phyloP scores from a whole-genome alignment of 2,113 vertebrate genomes.

The Tachysurus fulvidraco region DNA sequence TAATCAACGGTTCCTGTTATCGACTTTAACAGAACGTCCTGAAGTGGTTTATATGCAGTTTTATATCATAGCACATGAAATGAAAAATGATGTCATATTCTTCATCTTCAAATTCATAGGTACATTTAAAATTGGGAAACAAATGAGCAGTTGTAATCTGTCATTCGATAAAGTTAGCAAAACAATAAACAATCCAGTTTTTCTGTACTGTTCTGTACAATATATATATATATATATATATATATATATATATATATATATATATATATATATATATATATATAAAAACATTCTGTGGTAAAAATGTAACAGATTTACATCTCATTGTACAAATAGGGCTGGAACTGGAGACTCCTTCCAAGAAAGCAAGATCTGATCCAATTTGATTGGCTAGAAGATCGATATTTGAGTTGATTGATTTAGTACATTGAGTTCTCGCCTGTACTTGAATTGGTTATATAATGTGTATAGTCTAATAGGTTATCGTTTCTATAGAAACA shows the following conservation, averaged over 20 bases:
- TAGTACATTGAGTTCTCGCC: neutral
- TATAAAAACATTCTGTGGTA: neutral
- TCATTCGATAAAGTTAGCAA: neutral
- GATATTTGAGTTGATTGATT: no score
- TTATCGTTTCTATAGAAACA: neutral
- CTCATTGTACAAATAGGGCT: neutral
- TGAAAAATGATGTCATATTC: neutral
- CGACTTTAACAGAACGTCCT: neutral
- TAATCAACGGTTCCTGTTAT: neutral
- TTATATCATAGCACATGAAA: neutral
- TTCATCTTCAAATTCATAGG: neutral
- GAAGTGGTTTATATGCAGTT: neutral
- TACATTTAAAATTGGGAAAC: neutral
- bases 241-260: no score
- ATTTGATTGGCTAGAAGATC: neutral
- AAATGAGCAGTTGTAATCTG: neutral
- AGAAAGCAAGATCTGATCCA: neutral
- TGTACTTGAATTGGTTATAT: neutral
- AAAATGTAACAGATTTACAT: neutral
- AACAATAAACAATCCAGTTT: neutral
- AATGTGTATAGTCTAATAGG: neutral
- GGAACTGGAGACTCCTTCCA: neutral
- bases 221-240: no score
- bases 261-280: no score
- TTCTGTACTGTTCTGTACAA: neutral